A percentile compares a stretch with the other conserved stretches of the same genome.
Conservation (phyloP, 1,140 invertebrate species). For the Philopotamus ludificatus region DNA sequence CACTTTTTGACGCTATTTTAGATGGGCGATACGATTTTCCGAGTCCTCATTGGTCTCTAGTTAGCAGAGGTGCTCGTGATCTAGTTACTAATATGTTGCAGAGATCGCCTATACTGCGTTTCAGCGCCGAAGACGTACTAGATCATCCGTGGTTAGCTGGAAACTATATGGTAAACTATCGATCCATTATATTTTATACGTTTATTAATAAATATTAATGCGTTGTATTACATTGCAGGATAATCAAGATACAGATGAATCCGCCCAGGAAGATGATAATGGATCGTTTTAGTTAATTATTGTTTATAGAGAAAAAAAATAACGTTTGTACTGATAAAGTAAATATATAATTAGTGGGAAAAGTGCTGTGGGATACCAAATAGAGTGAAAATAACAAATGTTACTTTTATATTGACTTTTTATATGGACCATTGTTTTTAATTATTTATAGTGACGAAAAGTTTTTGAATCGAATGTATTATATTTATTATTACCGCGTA, state of each 20-base stretch:
- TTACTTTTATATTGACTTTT: neutral
- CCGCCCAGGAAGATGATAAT: conserved; percentile 36
- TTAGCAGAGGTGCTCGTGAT: conserved; percentile 83
- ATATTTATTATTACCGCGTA: neutral
- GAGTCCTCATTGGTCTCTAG: conserved; percentile 89
- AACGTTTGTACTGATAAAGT: no score
- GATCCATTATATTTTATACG: conserved; percentile 9
- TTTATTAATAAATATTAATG: neutral
- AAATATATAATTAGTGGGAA: neutral
- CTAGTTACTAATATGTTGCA: conserved; percentile 89
- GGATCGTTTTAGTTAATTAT: conserved; percentile 27
- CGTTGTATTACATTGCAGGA: conserved; percentile 23
- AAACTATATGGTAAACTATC: conserved; percentile 29
- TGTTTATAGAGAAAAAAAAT: conserved; percentile 15
- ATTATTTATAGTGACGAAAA: neutral
- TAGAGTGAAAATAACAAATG: neutral
- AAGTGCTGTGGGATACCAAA: conserved; percentile 29
- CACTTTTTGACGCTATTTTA: conserved; percentile 92
- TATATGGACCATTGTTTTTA: neutral
- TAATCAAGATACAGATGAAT: conserved; percentile 35
- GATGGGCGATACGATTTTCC: conserved; percentile 92
- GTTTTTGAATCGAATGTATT: neutral
- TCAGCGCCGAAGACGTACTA: conserved; percentile 89
- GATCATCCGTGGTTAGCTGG: conserved; percentile 86
- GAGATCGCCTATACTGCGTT: conserved; percentile 82